phyloP scores from a whole-genome alignment of 2,113 vertebrate species.

The Rhea pennata region DNA sequence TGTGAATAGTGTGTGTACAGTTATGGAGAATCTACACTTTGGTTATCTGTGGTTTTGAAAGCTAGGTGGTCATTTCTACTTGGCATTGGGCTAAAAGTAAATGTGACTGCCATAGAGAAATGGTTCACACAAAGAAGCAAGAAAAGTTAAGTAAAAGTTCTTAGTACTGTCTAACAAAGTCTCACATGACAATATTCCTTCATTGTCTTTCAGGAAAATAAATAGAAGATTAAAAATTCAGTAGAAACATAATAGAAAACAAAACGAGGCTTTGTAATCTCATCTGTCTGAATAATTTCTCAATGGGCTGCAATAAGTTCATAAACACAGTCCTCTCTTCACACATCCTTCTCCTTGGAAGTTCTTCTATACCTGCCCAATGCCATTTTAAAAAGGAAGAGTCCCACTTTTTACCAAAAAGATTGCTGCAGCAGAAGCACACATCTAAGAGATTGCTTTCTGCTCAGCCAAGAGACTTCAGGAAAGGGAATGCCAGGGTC shows the following conservation, averaged over 20 bases:
- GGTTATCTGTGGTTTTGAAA: neutral
- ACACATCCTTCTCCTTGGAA: neutral
- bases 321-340: neutral
- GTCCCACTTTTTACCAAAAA: neutral
- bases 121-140: neutral
- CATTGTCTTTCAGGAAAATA: neutral
- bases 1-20: no score
- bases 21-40: fast-evolving
- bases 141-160: neutral
- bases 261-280: neutral
- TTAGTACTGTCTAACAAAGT: neutral
- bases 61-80: neutral
- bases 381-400: neutral
- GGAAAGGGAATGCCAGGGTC: neutral
- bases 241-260: neutral
- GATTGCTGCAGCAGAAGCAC: neutral
- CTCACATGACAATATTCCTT: neutral
- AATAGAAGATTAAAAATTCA: neutral
- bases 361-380: neutral
- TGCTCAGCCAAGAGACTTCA: neutral
- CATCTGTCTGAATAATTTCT: neutral
- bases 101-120: neutral
- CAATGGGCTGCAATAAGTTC: neutral
- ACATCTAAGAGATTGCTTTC: neutral
- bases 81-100: neutral